Conservation (phyloP, 2,888 invertebrate genomes). For the Diaprepes abbreviatus region DNA sequence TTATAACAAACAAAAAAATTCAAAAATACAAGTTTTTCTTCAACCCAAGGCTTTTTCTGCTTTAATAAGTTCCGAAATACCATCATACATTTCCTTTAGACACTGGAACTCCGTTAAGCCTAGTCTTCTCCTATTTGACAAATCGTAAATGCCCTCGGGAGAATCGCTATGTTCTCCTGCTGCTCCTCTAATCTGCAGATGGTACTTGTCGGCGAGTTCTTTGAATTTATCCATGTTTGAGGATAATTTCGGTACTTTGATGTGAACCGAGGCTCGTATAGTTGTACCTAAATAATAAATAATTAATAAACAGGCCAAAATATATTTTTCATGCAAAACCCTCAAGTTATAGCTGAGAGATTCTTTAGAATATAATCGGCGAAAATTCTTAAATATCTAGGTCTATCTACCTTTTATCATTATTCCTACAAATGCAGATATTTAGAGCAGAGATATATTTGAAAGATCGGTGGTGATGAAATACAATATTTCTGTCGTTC, state of each 20-base stretch:
- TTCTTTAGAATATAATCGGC: too few species aligned
- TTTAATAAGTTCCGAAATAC: conserved; percentile 74
- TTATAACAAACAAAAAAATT: too few species aligned
- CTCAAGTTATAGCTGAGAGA: too few species aligned
- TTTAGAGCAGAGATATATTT: too few species aligned
- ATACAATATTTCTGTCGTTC: too few species aligned
- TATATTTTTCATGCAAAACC: too few species aligned
- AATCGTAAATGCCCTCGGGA: conserved; percentile 74
- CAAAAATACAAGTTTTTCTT: neutral
- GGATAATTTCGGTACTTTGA: conserved; percentile 75
- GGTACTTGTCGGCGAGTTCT: conserved; percentile 72
- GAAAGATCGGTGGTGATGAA: too few species aligned
- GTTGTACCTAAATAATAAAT: conserved; percentile 73
- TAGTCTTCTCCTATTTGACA: conserved; percentile 77
- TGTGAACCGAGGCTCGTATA: conserved; percentile 79
- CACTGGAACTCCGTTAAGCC: conserved; percentile 77
- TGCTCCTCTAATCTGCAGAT: conserved; percentile 74
- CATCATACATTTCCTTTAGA: conserved; percentile 76
- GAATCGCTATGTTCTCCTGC: conserved; percentile 75
- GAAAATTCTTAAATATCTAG: too few species aligned
- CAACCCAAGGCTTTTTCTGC: conserved; percentile 63
- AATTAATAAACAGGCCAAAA: too few species aligned
- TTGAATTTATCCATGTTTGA: conserved; percentile 70
- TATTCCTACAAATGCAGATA: too few species aligned
- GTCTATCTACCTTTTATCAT: too few species aligned